Conservation (phyloP, 2,888 invertebrate species). For the Shargacucullia verbasci region DNA sequence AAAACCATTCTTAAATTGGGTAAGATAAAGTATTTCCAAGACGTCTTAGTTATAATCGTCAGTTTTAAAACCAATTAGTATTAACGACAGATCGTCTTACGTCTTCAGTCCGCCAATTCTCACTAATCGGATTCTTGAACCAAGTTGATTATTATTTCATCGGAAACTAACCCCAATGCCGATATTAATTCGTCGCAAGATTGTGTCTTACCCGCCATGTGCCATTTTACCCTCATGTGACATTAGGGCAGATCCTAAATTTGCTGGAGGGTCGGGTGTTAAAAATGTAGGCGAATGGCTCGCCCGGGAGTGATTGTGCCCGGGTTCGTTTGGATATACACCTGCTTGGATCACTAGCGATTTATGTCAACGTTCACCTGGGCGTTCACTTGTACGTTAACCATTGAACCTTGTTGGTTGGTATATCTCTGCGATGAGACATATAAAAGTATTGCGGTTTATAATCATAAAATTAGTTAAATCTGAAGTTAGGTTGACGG, state of each 20-base stretch:
- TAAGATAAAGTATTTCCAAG: too few relatives aligned
- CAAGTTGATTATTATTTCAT: slow-evolving; percentile 14
- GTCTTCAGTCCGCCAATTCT: not conserved
- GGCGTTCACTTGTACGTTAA: not conserved
- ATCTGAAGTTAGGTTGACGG: too few relatives aligned
- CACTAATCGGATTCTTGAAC: not conserved
- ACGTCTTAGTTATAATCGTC: slow-evolving; percentile 13
- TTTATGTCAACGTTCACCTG: slow-evolving; percentile 4
- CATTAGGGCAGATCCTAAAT: slow-evolving; percentile 20
- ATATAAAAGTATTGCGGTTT: too few relatives aligned
- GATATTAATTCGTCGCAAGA: slow-evolving; percentile 27
- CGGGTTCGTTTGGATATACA: slow-evolving; percentile 36
- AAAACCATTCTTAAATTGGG: not conserved
- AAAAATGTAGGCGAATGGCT: slow-evolving; percentile 66
- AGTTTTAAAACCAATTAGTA: slow-evolving; percentile 27
- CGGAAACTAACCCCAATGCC: not conserved
- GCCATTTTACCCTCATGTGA: slow-evolving; percentile 19
- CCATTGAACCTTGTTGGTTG: not conserved
- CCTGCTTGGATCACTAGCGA: slow-evolving; percentile 17
- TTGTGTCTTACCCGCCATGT: not conserved
- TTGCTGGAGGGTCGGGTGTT: slow-evolving; percentile 60
- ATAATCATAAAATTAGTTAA: too few relatives aligned
- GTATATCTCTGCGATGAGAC: not conserved
- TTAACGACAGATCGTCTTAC: slow-evolving; percentile 17
- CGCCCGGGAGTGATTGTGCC: slow-evolving; percentile 48